Base-by-base conservation (phyloP, 2,797 vertebrate genomes). In the Gastrophryne carolinensis region DNA sequence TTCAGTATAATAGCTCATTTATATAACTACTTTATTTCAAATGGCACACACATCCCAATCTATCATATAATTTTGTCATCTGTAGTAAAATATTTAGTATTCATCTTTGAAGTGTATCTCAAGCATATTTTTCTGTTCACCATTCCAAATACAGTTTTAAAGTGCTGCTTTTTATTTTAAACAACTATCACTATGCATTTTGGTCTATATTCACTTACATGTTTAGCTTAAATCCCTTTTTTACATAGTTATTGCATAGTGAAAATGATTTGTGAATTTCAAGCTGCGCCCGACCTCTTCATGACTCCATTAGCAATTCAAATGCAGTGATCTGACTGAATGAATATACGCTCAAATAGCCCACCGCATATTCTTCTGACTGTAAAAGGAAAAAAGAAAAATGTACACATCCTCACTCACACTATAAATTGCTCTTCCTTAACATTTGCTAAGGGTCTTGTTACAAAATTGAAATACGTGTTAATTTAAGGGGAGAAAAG, bases 241-340 rank as follows among this genome's bases (percentile, higher is more conserved):
- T 72, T 72, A 78, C 75, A 78, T 78, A 78, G 50, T 72, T 66
- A 78, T 72, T 78, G 72, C 61, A 50, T 58, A 78, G 57, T 78
- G 68, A 78, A 78, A 72, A 78, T 78, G 75, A 78, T 78, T 78
- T 78, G 68, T 72, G 68, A 52, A 60, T 78, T 54, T 78, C 75
- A 78, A 78, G 75, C 75, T 78, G 75, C 65, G 75, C 50, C 50
- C 61, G 68, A 78, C 75, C 75, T 78, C 75, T 78, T 66, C 52
- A 72, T 78, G 75, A 78, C 75, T 72, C 75, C 75, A 78, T 78
- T 78, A 78, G 68, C 68, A 78, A 78, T 78, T 78, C 68, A 78
- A 78, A 78, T 72, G 47, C 50, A 13, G 52, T 47, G 52, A 72
- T 78, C 68, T 66, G 68, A 72, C 75, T 77, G 75, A 71, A 64